Percentiles rank a stretch among this genome's conserved stretches.
Conservation (phyloP, 2,888 invertebrate genomes). For the Matsumyia berberina region DNA sequence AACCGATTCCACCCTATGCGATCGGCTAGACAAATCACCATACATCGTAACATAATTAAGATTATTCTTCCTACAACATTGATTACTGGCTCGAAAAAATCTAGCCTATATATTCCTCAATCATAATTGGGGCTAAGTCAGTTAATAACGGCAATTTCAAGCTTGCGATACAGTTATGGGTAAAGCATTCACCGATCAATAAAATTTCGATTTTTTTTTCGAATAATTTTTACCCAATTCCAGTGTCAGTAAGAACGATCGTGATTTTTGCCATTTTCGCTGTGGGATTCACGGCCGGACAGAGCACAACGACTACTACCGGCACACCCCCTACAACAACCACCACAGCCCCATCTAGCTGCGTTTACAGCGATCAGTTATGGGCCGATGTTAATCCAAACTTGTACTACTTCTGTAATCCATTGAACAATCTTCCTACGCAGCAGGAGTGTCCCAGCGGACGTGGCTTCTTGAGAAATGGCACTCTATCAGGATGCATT, state of each 20-base stretch:
- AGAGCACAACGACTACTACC: too few relatives aligned
- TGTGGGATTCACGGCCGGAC: constrained; percentile 16
- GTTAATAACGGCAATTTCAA: neutral
- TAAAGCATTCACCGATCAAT: neutral
- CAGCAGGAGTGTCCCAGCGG: constrained; percentile 8
- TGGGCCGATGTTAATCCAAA: constrained; percentile 40
- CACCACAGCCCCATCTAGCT: neutral
- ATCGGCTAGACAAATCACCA: neutral
- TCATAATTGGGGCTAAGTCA: neutral
- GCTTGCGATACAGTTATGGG: constrained; percentile 1
- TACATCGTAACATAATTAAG: neutral
- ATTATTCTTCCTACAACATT: neutral
- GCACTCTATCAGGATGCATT: constrained; percentile 38
- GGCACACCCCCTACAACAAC: too few relatives aligned
- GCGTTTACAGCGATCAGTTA: constrained; percentile 7
- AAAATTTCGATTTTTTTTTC: neutral
- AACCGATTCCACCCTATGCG: neutral
- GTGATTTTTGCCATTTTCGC: constrained; percentile 7
- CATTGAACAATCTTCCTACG: neutral
- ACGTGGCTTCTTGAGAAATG: constrained; percentile 37
- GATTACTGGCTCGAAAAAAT: neutral
- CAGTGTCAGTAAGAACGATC: constrained; percentile 26
- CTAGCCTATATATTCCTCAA: constrained; percentile 14
- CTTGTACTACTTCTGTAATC: constrained; percentile 32
- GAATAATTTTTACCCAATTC: constrained; percentile 11